Percentiles rank a stretch among this genome's conserved stretches.
phyloP scores from a whole-genome alignment of 2,113 vertebrate genomes.

The Corythoichthys haematopterus region DNA sequence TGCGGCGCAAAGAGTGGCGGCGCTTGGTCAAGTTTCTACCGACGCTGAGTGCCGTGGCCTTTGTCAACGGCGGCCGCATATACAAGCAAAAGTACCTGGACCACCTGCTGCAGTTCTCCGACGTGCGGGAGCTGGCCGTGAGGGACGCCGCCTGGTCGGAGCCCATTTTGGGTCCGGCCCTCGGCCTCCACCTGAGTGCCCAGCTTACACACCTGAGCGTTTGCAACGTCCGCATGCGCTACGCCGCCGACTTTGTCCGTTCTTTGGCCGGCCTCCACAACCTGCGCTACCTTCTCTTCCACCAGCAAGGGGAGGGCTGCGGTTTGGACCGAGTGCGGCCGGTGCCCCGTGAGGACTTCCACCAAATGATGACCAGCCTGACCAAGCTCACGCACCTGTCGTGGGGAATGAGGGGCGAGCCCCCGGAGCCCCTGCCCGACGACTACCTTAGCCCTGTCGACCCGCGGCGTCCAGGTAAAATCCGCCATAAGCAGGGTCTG shows the following conservation, averaged over 20 bases:
- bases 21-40: slow-evolving; percentile 55
- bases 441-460: slow-evolving; percentile 53
- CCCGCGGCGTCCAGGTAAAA: slow-evolving; percentile 34
- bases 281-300: slow-evolving; percentile 54
- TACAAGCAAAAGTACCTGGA: slow-evolving; percentile 55
- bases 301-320: slow-evolving; percentile 53
- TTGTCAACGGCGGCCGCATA: slow-evolving; percentile 46
- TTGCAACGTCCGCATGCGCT: slow-evolving; percentile 52
- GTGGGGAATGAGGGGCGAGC: slow-evolving; percentile 62
- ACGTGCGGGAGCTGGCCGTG: slow-evolving; percentile 35
- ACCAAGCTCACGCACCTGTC: slow-evolving; percentile 47
- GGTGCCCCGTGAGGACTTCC: slow-evolving; percentile 46
- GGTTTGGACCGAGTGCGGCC: slow-evolving; percentile 52
- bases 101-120: slow-evolving; percentile 32
- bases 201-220: slow-evolving; percentile 52
- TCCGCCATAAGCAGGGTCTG: too few species aligned
- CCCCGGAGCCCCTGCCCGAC: slow-evolving; percentile 40
- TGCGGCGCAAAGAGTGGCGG: slow-evolving; percentile 59
- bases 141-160: slow-evolving; percentile 50
- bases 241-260: slow-evolving; percentile 34
- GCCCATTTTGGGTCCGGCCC: slow-evolving; percentile 22
- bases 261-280: slow-evolving; percentile 35
- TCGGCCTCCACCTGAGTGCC: slow-evolving; percentile 36
- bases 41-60: slow-evolving; percentile 46
- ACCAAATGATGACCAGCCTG: slow-evolving; percentile 40